Percentiles rank a stretch among this genome's conserved stretches.
Evolutionary conservation across 2,797 vertebrate species (phyloP).

Genomic region (Microctenopoma stevenorrisi): DNA sequence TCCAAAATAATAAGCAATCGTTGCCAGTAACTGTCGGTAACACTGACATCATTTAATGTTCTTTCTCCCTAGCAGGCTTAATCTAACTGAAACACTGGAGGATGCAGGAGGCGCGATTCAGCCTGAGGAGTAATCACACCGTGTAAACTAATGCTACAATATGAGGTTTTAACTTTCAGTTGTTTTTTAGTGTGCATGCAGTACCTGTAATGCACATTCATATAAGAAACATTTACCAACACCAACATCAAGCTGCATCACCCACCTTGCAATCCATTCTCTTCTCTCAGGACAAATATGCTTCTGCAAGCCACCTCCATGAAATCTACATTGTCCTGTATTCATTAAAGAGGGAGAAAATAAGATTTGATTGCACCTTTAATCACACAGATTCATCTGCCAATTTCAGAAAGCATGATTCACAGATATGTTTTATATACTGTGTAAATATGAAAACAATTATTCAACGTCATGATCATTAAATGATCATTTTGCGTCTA

Average conservation of each 20-base stretch:
- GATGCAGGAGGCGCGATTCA: conserved; percentile 7
- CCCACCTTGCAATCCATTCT: conserved; percentile 46
- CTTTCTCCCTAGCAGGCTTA: neutral
- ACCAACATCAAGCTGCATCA: conserved; percentile 44
- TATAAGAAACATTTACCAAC: conserved; percentile 25
- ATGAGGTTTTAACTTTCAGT: conserved; percentile 5
- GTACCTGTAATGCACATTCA: conserved; percentile 17
- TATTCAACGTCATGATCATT: conserved; percentile 48
- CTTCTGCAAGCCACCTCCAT: conserved; percentile 48
- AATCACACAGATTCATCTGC: conserved; percentile 27
- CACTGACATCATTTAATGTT: neutral
- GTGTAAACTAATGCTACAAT: conserved; percentile 7
- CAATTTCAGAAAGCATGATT: conserved; percentile 41
- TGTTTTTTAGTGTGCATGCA: conserved; percentile 26
- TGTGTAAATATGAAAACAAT: conserved; percentile 48
- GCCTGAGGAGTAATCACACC: neutral
- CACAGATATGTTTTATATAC: conserved; percentile 43
- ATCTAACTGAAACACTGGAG: conserved; percentile 3
- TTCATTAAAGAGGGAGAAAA: conserved; percentile 46
- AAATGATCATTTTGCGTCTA: conserved; percentile 59
- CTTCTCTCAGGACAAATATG: conserved; percentile 61
- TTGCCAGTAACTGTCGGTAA: conserved; percentile 1
- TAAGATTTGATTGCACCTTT: conserved; percentile 40
- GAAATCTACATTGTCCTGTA: conserved; percentile 47
- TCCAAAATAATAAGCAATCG: conserved; percentile 8